Percentiles rank a stretch among this genome's conserved stretches.
These are phyloP conservation scores for Haliclystus octoradiatus DNA, from an alignment of 30 jellyfish, hydroid and myxozoan genomes.

Conservation along the genomic window DNA sequence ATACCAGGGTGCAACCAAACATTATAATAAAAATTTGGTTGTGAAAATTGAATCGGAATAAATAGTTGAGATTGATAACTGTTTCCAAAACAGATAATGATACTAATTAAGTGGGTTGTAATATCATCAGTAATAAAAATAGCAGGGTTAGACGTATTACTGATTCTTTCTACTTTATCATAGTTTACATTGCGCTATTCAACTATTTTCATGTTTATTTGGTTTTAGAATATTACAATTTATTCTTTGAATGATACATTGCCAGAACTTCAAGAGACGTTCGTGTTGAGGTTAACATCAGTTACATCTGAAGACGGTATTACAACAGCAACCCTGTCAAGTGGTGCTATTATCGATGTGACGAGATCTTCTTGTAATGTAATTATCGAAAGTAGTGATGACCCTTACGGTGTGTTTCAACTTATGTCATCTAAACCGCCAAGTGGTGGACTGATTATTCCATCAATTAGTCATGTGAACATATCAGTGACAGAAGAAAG, in stretches of 20 bases:
- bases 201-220: too few relatives aligned
- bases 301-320: slow-evolving; percentile 42
- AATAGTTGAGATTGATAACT: too few relatives aligned
- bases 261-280: slow-evolving; percentile 54
- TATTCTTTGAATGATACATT: slow-evolving; percentile 32
- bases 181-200: too few relatives aligned
- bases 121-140: too few relatives aligned
- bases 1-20: too few relatives aligned
- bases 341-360: slow-evolving; percentile 39
- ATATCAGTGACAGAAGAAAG: slow-evolving; percentile 33
- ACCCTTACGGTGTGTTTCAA: slow-evolving; percentile 68
- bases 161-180: too few relatives aligned
- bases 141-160: too few relatives aligned
- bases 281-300: slow-evolving; percentile 29
- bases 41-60: too few relatives aligned
- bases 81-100: too few relatives aligned
- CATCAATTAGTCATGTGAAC: slow-evolving; percentile 16
- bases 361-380: slow-evolving; percentile 29
- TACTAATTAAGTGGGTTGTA: too few relatives aligned
- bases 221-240: slow-evolving; percentile 27
- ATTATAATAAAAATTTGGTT: too few relatives aligned
- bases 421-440: slow-evolving; percentile 17
- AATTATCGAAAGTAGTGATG: slow-evolving; percentile 27
- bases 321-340: slow-evolving; percentile 22
- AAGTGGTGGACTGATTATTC: slow-evolving; percentile 12